Conservation (phyloP, 2,113 vertebrate genomes). For the Cygnus buccinator region DNA sequence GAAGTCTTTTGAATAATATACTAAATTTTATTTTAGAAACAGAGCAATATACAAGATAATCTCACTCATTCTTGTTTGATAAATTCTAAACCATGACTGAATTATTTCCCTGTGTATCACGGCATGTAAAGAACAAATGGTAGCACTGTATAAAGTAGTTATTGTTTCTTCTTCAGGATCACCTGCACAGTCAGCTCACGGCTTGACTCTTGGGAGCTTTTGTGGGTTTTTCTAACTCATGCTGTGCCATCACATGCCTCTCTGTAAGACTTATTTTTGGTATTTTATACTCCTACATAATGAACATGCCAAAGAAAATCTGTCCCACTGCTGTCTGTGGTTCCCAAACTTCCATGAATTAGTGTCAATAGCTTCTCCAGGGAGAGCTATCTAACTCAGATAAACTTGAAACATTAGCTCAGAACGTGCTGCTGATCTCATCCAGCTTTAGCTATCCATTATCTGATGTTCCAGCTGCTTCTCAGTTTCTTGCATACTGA, state of each 20-base stretch:
- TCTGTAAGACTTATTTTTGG: constrained; percentile 7
- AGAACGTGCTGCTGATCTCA: neutral
- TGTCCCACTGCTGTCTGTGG: neutral
- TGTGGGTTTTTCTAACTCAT: neutral
- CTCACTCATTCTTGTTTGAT: neutral
- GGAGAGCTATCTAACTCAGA: neutral
- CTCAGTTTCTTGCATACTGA: neutral
- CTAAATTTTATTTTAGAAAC: neutral
- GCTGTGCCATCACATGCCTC: neutral
- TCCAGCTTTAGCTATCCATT: neutral
- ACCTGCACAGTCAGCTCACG: neutral
- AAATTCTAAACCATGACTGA: neutral
- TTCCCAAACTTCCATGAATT: neutral
- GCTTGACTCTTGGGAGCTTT: neutral
- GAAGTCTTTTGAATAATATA: neutral
- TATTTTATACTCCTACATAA: neutral
- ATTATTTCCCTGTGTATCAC: neutral
- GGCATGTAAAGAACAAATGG: neutral
- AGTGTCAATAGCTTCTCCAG: neutral
- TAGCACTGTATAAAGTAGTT: neutral
- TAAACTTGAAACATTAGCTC: constrained; percentile 3
- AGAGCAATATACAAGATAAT: neutral
- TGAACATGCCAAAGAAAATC: constrained; percentile 18
- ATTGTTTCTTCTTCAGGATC: constrained; percentile 3
- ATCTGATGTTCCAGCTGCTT: neutral